These are phyloP conservation scores for Prolemur simus DNA, from an alignment of 2,113 vertebrate genomes.

Conservation along the genomic window DNA sequence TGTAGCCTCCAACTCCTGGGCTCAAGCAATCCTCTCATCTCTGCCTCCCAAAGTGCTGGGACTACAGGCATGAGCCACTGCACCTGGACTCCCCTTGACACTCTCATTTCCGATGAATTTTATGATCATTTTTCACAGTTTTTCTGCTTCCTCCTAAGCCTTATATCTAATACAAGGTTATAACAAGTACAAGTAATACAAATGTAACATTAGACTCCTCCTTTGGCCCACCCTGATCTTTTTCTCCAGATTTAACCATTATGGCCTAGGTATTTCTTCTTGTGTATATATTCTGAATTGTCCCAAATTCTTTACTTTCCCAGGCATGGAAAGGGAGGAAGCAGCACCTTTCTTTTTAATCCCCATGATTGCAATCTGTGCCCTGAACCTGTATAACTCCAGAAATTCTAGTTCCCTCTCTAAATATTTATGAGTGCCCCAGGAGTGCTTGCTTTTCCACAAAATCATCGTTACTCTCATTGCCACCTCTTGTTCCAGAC, in stretches of 20 bases:
- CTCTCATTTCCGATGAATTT: not conserved
- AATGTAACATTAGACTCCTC: not conserved
- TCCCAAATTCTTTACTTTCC: not conserved
- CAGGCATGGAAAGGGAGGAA: not conserved
- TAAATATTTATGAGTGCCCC: no score
- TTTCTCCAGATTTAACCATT: not conserved
- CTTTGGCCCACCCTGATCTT: not conserved
- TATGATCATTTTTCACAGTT: not conserved
- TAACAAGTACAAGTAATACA: not conserved
- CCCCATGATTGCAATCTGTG: not conserved
- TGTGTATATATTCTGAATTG: not conserved
- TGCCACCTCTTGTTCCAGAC: not conserved
- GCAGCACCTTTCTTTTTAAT: not conserved
- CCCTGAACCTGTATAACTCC: not conserved
- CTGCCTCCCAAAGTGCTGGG: not conserved
- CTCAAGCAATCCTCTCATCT: not conserved
- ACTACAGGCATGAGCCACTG: not conserved
- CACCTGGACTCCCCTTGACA: not conserved
- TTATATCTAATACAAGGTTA: not conserved
- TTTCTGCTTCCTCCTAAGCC: not conserved
- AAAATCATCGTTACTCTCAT: not conserved
- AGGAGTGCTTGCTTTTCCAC: not conserved
- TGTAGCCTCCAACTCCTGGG: not conserved
- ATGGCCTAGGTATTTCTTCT: not conserved
- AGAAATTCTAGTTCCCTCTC: not conserved